phyloP scores from a whole-genome alignment of 2,797 vertebrate genomes.

The Xenopus petersii region DNA sequence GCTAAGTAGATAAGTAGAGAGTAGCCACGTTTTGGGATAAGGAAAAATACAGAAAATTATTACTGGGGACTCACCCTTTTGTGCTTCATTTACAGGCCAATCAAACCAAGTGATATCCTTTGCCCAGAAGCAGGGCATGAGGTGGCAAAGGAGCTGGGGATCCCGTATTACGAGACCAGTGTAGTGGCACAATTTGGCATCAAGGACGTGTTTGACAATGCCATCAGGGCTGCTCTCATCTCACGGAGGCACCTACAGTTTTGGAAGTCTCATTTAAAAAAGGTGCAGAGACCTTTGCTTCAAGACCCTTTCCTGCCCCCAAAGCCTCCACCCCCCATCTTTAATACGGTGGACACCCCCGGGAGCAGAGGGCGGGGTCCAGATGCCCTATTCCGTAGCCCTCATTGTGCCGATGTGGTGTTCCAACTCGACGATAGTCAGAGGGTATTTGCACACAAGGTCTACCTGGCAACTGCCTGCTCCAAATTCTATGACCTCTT shows the following conservation, averaged over 20 bases:
- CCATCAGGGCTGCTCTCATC: constrained; percentile 87
- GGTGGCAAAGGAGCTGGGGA: constrained; percentile 86
- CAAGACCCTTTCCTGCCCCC: constrained; percentile 86
- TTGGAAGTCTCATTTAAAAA: constrained; percentile 90
- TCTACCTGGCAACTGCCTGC: constrained; percentile 86
- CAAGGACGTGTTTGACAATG: constrained; percentile 91
- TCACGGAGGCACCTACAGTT: constrained; percentile 88
- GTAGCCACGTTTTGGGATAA: too few species aligned
- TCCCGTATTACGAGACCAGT: constrained; percentile 89
- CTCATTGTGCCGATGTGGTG: constrained; percentile 80
- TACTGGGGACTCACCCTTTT: too few species aligned
- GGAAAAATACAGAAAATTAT: too few species aligned
- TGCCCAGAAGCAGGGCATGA: constrained; percentile 84
- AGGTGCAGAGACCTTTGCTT: constrained; percentile 81
- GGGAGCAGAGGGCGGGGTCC: constrained; percentile 67
- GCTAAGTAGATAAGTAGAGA: too few species aligned
- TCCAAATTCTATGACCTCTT: constrained; percentile 90
- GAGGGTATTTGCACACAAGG: constrained; percentile 83
- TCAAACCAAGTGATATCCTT: constrained; percentile 86
- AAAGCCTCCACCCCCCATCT: constrained; percentile 78
- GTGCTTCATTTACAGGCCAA: constrained; percentile 67
- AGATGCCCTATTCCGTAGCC: constrained; percentile 74
- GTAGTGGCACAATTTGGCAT: constrained; percentile 89
- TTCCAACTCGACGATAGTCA: constrained; percentile 77
- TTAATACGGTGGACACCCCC: constrained; percentile 78